Evolutionary conservation across 2,888 invertebrate genomes (phyloP).

Genomic region (Malthinus seriepunctatus): DNA sequence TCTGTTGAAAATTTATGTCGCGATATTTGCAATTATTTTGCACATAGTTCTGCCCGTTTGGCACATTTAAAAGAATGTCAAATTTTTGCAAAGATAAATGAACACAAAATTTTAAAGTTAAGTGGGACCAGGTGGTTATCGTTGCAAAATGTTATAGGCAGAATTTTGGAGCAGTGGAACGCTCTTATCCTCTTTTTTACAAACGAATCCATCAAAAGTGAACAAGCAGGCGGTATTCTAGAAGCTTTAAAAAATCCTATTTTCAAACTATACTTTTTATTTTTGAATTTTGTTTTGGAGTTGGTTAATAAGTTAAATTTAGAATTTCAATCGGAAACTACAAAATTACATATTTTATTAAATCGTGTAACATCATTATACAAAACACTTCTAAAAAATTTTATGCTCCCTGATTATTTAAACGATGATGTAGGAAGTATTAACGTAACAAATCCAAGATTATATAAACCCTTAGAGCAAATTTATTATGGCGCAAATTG

Average conservation of each 20-base stretch:
- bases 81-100: not conserved
- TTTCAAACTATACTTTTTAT: not conserved
- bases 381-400: not conserved
- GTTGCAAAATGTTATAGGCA: not conserved
- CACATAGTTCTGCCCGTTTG: not conserved
- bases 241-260: not conserved
- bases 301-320: not conserved
- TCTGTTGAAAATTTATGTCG: not conserved
- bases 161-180: slow-evolving; percentile 1
- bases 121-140: not conserved
- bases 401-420: too few relatives aligned
- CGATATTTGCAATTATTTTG: not conserved
- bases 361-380: not conserved
- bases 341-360: not conserved
- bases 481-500: too few relatives aligned
- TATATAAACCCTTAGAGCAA: too few relatives aligned
- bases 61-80: not conserved
- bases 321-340: not conserved
- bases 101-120: not conserved
- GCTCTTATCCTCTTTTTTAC: not conserved
- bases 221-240: slow-evolving; percentile 37
- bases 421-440: too few relatives aligned
- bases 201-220: slow-evolving; percentile 31
- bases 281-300: not conserved
- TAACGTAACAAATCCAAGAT: too few relatives aligned